Evolutionary conservation across 2,113 vertebrate genomes (phyloP).

Genomic region (Poeciliopsis prolifica): DNA sequence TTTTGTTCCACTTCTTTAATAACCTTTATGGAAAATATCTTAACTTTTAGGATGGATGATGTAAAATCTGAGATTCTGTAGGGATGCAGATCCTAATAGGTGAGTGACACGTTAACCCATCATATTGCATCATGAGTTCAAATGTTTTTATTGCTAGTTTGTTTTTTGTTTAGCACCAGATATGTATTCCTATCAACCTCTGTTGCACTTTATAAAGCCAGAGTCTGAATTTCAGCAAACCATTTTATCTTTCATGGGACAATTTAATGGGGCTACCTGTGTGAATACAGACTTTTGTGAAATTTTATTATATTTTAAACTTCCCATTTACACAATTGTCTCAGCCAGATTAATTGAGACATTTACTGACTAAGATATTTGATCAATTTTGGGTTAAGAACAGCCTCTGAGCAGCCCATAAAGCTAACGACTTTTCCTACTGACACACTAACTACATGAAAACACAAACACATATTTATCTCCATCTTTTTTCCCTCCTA

Average conservation of each 20-base stretch:
- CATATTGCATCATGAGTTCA: not conserved
- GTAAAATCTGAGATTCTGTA: not conserved
- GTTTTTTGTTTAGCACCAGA: not conserved
- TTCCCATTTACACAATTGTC: slow-evolving; percentile 13
- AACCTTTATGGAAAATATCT: not conserved
- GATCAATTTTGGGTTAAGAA: slow-evolving; percentile 49
- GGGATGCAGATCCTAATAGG: not conserved
- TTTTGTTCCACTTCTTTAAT: not conserved
- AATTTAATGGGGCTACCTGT: not conserved
- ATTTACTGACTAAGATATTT: slow-evolving; percentile 43
- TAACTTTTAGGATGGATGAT: not conserved
- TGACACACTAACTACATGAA: slow-evolving; percentile 39
- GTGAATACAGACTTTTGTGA: not conserved
- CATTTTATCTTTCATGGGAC: slow-evolving; percentile 1
- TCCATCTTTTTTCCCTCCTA: slow-evolving; percentile 32
- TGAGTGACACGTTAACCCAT: not conserved
- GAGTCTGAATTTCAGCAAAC: not conserved
- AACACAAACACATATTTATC: slow-evolving; percentile 13
- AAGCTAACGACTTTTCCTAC: slow-evolving; percentile 26
- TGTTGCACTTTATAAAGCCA: not conserved
- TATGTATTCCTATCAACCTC: not conserved
- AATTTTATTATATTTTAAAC: not conserved
- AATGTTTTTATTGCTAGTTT: not conserved
- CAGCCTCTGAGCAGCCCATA: slow-evolving; percentile 9
- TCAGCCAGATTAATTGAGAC: slow-evolving; percentile 38